Evolutionary conservation across 2,888 invertebrate species (phyloP).

Genomic region (Heliconius erato): DNA sequence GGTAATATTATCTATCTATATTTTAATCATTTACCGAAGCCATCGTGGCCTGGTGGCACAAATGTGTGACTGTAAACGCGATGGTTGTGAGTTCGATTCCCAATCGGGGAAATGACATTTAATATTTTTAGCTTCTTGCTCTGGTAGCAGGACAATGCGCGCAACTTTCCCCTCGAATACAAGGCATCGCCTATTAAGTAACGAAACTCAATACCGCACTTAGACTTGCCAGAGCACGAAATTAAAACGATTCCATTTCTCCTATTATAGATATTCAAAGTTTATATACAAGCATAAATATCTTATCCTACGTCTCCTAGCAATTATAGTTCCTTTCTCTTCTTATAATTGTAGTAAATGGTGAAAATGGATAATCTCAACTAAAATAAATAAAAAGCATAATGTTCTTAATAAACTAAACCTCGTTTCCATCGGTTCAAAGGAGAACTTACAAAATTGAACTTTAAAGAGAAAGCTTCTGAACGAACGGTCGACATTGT

Average conservation of each 20-base stretch:
- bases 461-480: constrained; percentile 28
- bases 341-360: too few species aligned
- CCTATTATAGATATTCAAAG: too few species aligned
- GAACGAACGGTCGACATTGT: constrained; percentile 23
- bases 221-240: too few species aligned
- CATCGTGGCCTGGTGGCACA: neutral
- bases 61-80: neutral
- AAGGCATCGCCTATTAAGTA: too few species aligned
- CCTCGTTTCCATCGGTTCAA: neutral
- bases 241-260: too few species aligned
- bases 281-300: too few species aligned
- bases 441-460: constrained; percentile 24
- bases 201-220: too few species aligned
- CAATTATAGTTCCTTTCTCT: too few species aligned
- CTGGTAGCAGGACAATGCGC: neutral
- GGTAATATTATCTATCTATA: neutral
- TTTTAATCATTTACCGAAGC: neutral
- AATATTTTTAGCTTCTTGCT: neutral
- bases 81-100: neutral
- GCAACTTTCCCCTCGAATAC: neutral
- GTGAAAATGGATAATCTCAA: neutral
- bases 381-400: neutral
- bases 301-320: too few species aligned
- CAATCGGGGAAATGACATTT: neutral
- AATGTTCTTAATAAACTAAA: constrained; percentile 14